A percentile compares a stretch with the other conserved stretches of the same genome.
These are phyloP conservation scores for Porites divaricata DNA, from an alignment of 92 coral and sea anemone species.

Conservation along the genomic window DNA sequence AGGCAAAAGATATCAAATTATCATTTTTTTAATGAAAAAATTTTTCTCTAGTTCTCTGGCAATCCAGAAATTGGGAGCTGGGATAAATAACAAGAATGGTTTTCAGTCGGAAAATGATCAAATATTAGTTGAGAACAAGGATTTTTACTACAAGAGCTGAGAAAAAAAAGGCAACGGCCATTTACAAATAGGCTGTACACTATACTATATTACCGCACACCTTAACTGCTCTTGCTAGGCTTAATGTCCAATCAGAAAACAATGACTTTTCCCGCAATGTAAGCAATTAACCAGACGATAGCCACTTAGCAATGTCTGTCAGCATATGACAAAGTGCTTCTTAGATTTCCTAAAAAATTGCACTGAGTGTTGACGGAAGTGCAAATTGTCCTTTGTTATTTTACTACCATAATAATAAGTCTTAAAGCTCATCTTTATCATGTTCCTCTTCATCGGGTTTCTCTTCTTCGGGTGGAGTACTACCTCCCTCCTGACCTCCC, in stretches of 20 bases:
- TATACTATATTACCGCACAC: slow-evolving; percentile 15
- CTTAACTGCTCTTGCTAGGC: slow-evolving; percentile 14
- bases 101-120: slow-evolving; percentile 11
- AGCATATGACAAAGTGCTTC: slow-evolving; percentile 26
- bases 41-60: slow-evolving; percentile 23
- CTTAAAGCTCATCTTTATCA: slow-evolving; percentile 96
- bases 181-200: slow-evolving; percentile 33
- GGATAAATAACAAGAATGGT: slow-evolving; percentile 42
- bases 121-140: slow-evolving; percentile 3
- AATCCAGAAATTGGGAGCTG: slow-evolving; percentile 22
- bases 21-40: slow-evolving; percentile 34
- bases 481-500: slow-evolving; percentile 62
- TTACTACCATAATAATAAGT: background rate
- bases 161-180: slow-evolving; percentile 14
- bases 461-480: slow-evolving; percentile 88
- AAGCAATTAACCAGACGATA: slow-evolving; percentile 18
- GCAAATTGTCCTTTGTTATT: slow-evolving; percentile 14
- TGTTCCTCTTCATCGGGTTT: slow-evolving; percentile 81
- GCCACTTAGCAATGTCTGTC: slow-evolving; percentile 12
- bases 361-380: background rate
- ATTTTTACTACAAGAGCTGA: slow-evolving; percentile 24
- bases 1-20: background rate
- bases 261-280: background rate
- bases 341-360: slow-evolving; percentile 22
- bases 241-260: slow-evolving; percentile 15